phyloP scores from a whole-genome alignment of 2,797 vertebrate genomes.

The Poecilia picta region DNA sequence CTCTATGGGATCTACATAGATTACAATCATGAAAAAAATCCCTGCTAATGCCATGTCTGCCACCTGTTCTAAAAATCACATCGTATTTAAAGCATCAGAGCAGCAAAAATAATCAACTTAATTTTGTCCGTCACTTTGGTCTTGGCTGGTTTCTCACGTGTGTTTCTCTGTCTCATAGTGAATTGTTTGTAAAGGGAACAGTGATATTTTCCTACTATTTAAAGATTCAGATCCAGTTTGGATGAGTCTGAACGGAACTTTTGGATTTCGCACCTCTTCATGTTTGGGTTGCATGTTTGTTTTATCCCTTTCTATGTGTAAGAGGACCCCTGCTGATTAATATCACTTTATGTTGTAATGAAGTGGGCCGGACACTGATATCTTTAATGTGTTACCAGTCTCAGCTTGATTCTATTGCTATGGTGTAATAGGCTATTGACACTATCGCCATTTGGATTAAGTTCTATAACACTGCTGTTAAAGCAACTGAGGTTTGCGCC shows the following conservation, averaged over 20 bases:
- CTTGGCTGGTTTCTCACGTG: constrained; percentile 43
- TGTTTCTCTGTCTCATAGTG: constrained; percentile 47
- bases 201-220: constrained; percentile 30
- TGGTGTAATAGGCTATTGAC: constrained; percentile 78
- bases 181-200: constrained; percentile 40
- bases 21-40: neutral
- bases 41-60: neutral
- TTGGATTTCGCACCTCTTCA: constrained; percentile 25
- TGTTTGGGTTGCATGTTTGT: constrained; percentile 68
- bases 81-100: constrained; percentile 47
- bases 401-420: constrained; percentile 78
- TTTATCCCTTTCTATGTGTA: constrained; percentile 60
- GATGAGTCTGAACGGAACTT: constrained; percentile 35
- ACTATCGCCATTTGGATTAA: constrained; percentile 79
- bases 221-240: constrained; percentile 22
- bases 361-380: constrained; percentile 72
- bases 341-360: constrained; percentile 75
- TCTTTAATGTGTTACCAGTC: constrained; percentile 74
- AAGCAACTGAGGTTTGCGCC: constrained; percentile 60
- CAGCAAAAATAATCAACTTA: constrained; percentile 63
- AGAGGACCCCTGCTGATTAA: constrained; percentile 71
- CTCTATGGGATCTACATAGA: neutral
- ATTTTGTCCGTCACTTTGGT: constrained; percentile 45
- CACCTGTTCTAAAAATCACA: constrained; percentile 48
- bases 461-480: constrained; percentile 70